Evolutionary conservation across 2,797 vertebrate genomes (phyloP).

Genomic region (Taeniopygia guttata): DNA sequence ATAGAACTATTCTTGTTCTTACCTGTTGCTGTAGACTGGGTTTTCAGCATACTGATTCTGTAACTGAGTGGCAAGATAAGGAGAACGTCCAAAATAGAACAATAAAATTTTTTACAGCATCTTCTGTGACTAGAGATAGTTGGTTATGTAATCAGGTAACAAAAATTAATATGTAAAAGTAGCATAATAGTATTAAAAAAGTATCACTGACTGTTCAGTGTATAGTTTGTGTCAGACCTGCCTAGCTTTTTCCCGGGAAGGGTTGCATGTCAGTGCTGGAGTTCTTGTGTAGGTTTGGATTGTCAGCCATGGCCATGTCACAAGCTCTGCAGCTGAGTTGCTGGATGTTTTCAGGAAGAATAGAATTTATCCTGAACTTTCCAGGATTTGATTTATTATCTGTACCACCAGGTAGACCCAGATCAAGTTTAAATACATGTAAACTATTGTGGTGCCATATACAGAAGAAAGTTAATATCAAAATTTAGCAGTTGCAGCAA

Average conservation of each 20-base stretch:
- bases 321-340: not conserved
- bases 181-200: not conserved
- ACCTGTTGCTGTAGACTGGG: not conserved
- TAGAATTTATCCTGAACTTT: not conserved
- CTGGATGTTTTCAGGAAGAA: not conserved
- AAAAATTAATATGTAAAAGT: not conserved
- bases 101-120: not conserved
- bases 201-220: not conserved
- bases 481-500: not conserved
- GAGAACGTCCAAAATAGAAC: not conserved
- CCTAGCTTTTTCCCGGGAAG: not conserved
- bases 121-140: not conserved
- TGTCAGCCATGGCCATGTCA: not conserved
- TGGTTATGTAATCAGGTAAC: not conserved
- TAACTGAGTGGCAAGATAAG: not conserved
- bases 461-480: not conserved
- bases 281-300: not conserved
- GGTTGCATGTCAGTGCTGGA: accelerated
- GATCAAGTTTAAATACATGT: not conserved
- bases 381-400: not conserved
- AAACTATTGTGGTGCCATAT: not conserved
- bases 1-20: not conserved
- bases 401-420: not conserved
- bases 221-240: not conserved
- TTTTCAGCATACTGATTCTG: not conserved